phyloP scores from a whole-genome alignment of 2,113 vertebrate species.

The Axis porcinus region DNA sequence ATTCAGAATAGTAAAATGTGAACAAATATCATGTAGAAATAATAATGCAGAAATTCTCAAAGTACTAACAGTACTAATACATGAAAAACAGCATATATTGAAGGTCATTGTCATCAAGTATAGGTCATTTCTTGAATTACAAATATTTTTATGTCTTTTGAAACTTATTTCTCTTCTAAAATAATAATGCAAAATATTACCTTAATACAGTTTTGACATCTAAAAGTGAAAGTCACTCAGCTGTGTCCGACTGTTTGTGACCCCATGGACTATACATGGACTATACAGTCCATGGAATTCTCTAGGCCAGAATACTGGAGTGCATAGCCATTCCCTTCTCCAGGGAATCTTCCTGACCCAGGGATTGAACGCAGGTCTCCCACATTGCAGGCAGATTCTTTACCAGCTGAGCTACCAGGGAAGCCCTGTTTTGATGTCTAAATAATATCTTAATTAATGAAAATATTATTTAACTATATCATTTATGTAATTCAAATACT shows the following conservation, averaged over 20 bases:
- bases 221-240: neutral
- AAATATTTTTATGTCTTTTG: neutral
- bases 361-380: neutral
- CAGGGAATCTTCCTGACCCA: neutral
- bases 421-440: neutral
- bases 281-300: neutral
- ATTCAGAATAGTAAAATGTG: neutral
- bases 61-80: neutral
- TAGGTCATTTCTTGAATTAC: neutral
- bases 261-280: neutral
- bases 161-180: neutral
- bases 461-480: neutral
- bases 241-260: neutral
- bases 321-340: neutral
- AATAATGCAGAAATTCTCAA: neutral
- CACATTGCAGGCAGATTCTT: neutral
- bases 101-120: neutral
- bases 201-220: neutral
- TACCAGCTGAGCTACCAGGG: neutral
- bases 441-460: neutral
- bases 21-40: neutral
- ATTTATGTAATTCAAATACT: neutral
- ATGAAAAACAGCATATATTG: neutral
- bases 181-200: neutral
- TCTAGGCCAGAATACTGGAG: neutral